Percentiles rank a stretch among this genome's conserved stretches.
Evolutionary conservation across 2,113 vertebrate genomes (phyloP).

Genomic region (Falcunculus frontatus): DNA sequence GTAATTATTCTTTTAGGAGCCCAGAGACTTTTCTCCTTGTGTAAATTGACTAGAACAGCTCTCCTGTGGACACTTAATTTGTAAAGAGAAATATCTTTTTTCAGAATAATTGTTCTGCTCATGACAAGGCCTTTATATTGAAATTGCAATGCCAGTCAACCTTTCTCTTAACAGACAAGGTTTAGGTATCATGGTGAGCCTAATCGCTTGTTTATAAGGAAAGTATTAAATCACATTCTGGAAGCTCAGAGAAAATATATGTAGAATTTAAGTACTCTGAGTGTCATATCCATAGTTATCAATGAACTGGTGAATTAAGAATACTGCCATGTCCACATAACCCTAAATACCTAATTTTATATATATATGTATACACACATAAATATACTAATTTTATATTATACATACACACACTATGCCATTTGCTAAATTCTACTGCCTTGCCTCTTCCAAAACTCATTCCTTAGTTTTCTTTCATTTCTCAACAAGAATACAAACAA

Average conservation of each 20-base stretch:
- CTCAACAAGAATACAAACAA: neutral
- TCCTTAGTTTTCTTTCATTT: neutral
- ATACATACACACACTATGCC: fast-evolving
- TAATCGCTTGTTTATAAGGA: neutral
- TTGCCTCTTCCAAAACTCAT: neutral
- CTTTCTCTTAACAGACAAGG: neutral
- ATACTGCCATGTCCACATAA: too few relatives aligned
- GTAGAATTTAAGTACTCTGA: neutral
- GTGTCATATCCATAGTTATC: neutral
- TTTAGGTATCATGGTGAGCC: neutral
- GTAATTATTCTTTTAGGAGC: neutral
- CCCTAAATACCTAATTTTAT: too few relatives aligned
- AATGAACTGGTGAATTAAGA: too few relatives aligned
- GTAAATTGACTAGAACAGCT: neutral
- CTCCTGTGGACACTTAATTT: neutral
- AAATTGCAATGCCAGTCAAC: neutral
- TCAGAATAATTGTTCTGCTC: neutral
- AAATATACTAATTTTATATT: neutral
- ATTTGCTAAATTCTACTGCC: neutral
- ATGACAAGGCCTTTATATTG: neutral
- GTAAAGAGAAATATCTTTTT: neutral
- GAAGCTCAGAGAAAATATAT: neutral
- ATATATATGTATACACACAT: fast-evolving
- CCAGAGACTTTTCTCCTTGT: neutral
- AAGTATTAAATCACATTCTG: neutral